Evolutionary conservation across 2,113 vertebrate genomes (phyloP).

Genomic region (Hipposideros armiger): DNA sequence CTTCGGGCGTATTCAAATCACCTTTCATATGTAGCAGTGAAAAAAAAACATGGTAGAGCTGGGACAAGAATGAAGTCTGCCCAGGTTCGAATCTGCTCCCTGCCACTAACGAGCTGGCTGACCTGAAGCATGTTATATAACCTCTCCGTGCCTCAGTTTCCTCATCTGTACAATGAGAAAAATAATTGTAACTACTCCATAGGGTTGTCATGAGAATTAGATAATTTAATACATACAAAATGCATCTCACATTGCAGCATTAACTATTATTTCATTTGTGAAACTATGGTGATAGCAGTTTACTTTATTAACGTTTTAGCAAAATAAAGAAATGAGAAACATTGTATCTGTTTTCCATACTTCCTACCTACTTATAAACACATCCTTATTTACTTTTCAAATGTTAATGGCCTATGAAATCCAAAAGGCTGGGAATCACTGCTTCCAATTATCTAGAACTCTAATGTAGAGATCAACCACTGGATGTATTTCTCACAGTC

Average conservation of each 20-base stretch:
- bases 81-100: not conserved
- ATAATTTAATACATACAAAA: not conserved
- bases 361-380: not conserved
- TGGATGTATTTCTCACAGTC: not conserved
- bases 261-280: not conserved
- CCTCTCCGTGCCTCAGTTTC: not conserved
- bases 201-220: not conserved
- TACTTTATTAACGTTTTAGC: constrained; percentile 11
- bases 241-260: not conserved
- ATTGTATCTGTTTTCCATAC: not conserved
- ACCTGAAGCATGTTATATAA: not conserved
- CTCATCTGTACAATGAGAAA: not conserved
- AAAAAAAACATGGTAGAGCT: not conserved
- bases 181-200: not conserved
- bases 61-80: not conserved
- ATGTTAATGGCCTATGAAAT: constrained; percentile 37
- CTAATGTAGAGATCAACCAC: not conserved
- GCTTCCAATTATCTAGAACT: not conserved
- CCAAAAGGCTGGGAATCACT: not conserved
- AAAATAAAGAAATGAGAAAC: constrained; percentile 7
- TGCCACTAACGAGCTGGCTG: not conserved
- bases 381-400: constrained; percentile 37
- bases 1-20: constrained; percentile 25
- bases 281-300: not conserved
- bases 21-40: not conserved